Conservation (phyloP, 2,888 invertebrate species). For the Himalopsyche japonica region DNA sequence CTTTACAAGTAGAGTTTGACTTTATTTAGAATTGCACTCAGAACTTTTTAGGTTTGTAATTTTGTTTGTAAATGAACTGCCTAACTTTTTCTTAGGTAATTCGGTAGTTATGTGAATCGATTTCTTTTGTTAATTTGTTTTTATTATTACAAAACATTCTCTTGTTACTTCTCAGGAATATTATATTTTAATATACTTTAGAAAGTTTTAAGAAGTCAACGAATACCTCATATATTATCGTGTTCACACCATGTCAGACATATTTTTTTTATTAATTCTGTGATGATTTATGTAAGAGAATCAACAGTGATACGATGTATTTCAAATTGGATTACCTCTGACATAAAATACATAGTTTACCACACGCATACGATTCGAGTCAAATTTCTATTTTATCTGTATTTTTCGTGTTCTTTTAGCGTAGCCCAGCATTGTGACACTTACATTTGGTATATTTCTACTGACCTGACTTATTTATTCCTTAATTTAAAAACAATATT, state of each 20-base stretch:
- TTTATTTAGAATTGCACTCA: no score
- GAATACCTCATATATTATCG: conserved; percentile 33
- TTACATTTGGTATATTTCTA: conserved; percentile 13
- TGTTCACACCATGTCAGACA: conserved; percentile 15
- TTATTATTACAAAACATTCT: background rate
- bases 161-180: background rate
- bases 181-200: conserved; percentile 14
- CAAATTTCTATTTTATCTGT: background rate
- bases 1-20: no score
- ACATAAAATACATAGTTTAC: background rate
- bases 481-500: conserved; percentile 1
- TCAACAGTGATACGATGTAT: background rate
- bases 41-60: no score
- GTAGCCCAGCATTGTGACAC: background rate
- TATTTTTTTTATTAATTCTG: background rate
- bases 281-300: background rate
- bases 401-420: background rate
- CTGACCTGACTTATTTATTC: conserved; percentile 13
- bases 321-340: background rate
- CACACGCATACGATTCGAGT: background rate
- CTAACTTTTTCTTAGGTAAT: no score
- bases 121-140: background rate
- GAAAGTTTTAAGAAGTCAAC: conserved; percentile 27
- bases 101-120: no score
- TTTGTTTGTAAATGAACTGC: no score